phyloP scores from a whole-genome alignment of 2,113 vertebrate species.

The Laticauda laticaudata region DNA sequence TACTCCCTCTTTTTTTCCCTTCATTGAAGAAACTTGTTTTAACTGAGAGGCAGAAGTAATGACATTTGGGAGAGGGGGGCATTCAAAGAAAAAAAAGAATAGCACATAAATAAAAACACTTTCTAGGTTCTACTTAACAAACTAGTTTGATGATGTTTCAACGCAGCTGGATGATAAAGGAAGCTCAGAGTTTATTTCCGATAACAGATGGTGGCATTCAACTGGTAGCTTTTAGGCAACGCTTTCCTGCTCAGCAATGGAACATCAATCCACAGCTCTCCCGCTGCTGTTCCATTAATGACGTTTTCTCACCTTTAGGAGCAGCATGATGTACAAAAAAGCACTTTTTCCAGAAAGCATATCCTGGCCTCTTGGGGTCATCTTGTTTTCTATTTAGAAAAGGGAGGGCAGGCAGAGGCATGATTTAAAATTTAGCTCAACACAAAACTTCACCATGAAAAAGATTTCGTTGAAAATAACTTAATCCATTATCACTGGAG shows the following conservation, averaged over 20 bases:
- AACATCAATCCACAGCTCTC: conserved; percentile 36
- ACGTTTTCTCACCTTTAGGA: conserved; percentile 36
- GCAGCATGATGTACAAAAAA: conserved; percentile 1
- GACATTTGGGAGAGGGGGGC: not conserved
- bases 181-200: conserved; percentile 33
- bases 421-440: conserved; percentile 43
- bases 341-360: conserved; percentile 45
- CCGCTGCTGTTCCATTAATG: conserved; percentile 38
- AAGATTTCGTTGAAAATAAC: conserved; percentile 49
- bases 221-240: conserved; percentile 41
- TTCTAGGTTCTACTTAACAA: conserved; percentile 46
- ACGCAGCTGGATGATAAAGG: conserved; percentile 58
- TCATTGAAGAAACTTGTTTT: conserved; percentile 20
- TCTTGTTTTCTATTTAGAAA: conserved; percentile 36
- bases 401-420: conserved; percentile 5
- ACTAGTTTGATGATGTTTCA: conserved; percentile 44
- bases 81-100: conserved; percentile 27
- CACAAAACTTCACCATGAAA: conserved; percentile 17
- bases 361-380: conserved; percentile 21
- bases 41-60: conserved; percentile 35
- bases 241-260: conserved; percentile 32
- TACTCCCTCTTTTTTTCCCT: conserved; percentile 29
- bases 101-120: conserved; percentile 54
- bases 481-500: conserved; percentile 39
- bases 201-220: conserved; percentile 21